Conservation (phyloP, 2,797 vertebrate genomes). For the Sebastes baramenuke region DNA sequence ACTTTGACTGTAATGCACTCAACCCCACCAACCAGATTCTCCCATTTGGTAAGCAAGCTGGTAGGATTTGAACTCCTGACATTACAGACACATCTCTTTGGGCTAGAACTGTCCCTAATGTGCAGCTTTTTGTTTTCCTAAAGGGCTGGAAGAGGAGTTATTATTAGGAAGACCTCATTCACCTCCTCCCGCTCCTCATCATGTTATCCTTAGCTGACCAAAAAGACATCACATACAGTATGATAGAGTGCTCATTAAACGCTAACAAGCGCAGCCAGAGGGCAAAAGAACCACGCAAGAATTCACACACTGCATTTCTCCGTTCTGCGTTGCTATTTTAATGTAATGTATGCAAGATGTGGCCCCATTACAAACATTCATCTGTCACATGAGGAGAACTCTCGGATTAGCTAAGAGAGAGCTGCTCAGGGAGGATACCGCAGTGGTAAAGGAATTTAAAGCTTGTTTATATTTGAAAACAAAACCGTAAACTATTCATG, state of each 20-base stretch:
- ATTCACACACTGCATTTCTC: not conserved
- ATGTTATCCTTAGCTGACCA: conserved; percentile 23
- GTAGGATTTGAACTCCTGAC: conserved; percentile 48
- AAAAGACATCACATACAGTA: conserved; percentile 15
- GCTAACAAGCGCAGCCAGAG: conserved; percentile 39
- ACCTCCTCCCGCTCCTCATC: conserved; percentile 23
- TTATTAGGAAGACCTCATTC: conserved; percentile 35
- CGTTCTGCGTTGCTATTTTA: conserved; percentile 24
- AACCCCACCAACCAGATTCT: conserved; percentile 21
- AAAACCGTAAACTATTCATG: not conserved
- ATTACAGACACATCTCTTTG: conserved; percentile 22
- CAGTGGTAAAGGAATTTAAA: not conserved
- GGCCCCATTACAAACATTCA: conserved; percentile 48
- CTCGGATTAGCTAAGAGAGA: not conserved
- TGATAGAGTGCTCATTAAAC: conserved; percentile 55
- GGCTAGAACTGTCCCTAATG: conserved; percentile 34
- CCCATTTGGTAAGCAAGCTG: conserved; percentile 8
- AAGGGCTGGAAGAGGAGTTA: conserved; percentile 6
- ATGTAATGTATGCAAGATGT: conserved; percentile 51
- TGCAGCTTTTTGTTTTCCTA: not conserved
- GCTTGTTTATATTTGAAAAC: not conserved
- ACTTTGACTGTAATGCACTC: conserved; percentile 5
- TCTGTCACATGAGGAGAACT: conserved; percentile 42
- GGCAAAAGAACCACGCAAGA: conserved; percentile 12
- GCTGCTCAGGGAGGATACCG: not conserved